These are phyloP conservation scores for Campopleginae sp. DNA, from an alignment of 2,888 invertebrate species.

Conservation along the genomic window DNA sequence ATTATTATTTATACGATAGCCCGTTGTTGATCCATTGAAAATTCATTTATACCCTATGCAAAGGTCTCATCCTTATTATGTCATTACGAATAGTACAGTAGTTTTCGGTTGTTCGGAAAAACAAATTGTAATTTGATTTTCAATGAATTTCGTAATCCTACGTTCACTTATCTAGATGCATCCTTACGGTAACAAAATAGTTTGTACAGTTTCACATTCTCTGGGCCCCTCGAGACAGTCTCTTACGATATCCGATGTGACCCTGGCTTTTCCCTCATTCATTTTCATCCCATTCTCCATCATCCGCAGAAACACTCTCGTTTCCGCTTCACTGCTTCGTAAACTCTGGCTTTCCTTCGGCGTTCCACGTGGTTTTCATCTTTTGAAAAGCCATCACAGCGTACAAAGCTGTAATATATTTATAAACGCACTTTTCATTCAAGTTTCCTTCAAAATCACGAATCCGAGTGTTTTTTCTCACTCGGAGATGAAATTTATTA, in stretches of 20 bases:
- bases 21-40: conserved; percentile 36
- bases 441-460: not conserved
- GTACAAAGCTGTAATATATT: conserved; percentile 89
- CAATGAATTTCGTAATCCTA: conserved; percentile 52
- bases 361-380: conserved; percentile 88
- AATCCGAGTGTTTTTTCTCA: not conserved
- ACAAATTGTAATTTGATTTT: conserved; percentile 33
- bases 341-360: conserved; percentile 88
- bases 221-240: conserved; percentile 7
- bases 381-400: conserved; percentile 94
- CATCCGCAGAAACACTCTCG: not conserved
- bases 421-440: not conserved
- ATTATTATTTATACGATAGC: conserved; percentile 49
- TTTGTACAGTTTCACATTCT: conserved; percentile 63
- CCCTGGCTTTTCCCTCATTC: conserved; percentile 35
- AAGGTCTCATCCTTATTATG: conserved; percentile 42
- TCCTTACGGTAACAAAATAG: conserved; percentile 68
- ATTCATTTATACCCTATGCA: conserved; percentile 44
- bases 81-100: conserved; percentile 47
- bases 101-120: conserved; percentile 15
- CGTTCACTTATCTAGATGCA: conserved; percentile 62
- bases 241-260: conserved; percentile 39
- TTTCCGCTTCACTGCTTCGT: conserved; percentile 59
- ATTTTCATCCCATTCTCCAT: conserved; percentile 3
- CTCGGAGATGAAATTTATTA: not conserved